Conservation (phyloP, 1,140 invertebrate genomes). For the Cephus cinctus region DNA sequence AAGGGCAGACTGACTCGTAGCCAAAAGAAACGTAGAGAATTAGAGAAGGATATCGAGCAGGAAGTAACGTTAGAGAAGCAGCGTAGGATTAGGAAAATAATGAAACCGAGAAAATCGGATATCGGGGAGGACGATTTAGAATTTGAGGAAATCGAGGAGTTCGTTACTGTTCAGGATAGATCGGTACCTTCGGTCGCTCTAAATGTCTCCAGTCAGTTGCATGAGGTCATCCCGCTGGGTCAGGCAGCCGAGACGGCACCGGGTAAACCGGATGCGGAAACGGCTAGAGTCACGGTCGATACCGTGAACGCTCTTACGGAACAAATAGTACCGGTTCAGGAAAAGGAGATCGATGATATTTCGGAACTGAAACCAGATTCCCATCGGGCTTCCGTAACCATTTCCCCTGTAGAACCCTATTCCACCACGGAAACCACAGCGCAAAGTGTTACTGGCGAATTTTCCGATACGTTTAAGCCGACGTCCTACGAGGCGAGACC, state of each 20-base stretch:
- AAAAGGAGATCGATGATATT: constrained; percentile 58
- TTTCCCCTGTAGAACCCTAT: constrained; percentile 62
- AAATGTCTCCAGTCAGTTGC: constrained; percentile 50
- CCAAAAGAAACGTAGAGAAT: constrained; percentile 33
- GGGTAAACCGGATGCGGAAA: constrained; percentile 48
- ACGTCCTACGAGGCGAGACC: constrained; percentile 54
- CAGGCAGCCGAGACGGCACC: constrained; percentile 56
- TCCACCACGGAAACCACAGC: constrained; percentile 61
- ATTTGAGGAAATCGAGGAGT: constrained; percentile 51
- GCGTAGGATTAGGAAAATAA: constrained; percentile 23
- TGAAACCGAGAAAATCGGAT: constrained; percentile 38
- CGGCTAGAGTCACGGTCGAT: constrained; percentile 59
- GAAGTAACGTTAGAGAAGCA: constrained; percentile 19
- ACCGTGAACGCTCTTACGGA: constrained; percentile 57
- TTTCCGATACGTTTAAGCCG: constrained; percentile 54
- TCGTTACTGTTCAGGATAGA: constrained; percentile 36
- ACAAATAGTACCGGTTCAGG: constrained; percentile 54
- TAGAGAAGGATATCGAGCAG: constrained; percentile 34
- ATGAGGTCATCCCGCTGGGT: constrained; percentile 57
- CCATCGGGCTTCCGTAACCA: constrained; percentile 52
- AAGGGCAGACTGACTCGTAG: constrained; percentile 44
- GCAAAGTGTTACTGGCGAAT: constrained; percentile 56
- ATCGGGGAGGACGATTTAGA: constrained; percentile 39
- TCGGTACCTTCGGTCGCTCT: constrained; percentile 31
- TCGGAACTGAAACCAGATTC: constrained; percentile 41